These are phyloP conservation scores for Lota lota DNA, from an alignment of 2,113 vertebrate genomes.

Conservation along the genomic window DNA sequence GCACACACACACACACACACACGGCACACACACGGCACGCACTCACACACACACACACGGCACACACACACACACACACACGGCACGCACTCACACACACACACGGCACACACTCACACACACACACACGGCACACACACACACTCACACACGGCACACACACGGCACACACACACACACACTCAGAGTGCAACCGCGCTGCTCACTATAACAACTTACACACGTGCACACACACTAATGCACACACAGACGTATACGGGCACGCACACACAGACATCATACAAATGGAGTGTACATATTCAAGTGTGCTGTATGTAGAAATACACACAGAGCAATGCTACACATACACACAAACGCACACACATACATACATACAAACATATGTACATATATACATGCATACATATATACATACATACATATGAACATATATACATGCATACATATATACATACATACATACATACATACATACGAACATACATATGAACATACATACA, in stretches of 20 bases:
- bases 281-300: no score
- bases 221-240: background rate
- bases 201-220: background rate
- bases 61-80: conserved; percentile 29
- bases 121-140: no score
- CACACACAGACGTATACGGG: background rate
- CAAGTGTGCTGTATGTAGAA: no score
- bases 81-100: background rate
- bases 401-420: background rate
- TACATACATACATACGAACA: background rate
- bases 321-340: no score
- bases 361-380: background rate
- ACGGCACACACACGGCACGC: background rate
- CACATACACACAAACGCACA: no score
- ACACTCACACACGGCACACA: background rate
- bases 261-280: background rate
- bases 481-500: background rate
- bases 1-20: no score
- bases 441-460: background rate
- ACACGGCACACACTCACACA: background rate
- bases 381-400: background rate
- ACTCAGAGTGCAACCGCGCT: background rate
- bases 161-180: background rate
- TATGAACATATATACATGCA: background rate
- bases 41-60: background rate